Conservation (phyloP, 2,797 vertebrate genomes). For the Ispidina picta region DNA sequence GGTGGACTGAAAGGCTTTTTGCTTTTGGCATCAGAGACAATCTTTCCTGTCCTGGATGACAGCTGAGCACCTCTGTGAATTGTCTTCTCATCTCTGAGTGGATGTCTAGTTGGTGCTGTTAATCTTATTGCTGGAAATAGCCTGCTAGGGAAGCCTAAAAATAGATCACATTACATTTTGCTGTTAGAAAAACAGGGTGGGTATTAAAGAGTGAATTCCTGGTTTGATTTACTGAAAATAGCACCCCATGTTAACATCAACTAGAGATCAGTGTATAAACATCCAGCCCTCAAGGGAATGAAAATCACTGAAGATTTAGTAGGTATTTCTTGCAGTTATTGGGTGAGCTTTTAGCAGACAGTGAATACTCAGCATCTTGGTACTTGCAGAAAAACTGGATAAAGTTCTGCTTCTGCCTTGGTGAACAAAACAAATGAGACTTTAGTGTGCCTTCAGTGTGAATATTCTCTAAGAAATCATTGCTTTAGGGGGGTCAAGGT, state of each 20-base stretch:
- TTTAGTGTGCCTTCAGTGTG: background rate
- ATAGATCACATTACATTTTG: background rate
- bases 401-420: background rate
- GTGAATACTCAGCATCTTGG: background rate
- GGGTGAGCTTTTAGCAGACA: background rate
- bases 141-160: background rate
- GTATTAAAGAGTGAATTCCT: background rate
- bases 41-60: background rate
- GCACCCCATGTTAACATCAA: background rate
- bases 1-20: background rate
- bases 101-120: background rate
- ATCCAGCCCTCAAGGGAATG: background rate
- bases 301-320: background rate
- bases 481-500: background rate
- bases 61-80: background rate
- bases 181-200: background rate
- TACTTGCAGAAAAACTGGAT: background rate
- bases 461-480: background rate
- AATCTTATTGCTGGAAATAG: background rate
- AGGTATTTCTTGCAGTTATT: background rate
- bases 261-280: background rate
- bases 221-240: background rate
- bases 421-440: rapidly evolving
- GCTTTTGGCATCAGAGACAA: background rate
- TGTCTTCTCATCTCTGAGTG: background rate